Evolutionary conservation across 1,140 invertebrate genomes (phyloP).

Genomic region (Drosophila subobscura): DNA sequence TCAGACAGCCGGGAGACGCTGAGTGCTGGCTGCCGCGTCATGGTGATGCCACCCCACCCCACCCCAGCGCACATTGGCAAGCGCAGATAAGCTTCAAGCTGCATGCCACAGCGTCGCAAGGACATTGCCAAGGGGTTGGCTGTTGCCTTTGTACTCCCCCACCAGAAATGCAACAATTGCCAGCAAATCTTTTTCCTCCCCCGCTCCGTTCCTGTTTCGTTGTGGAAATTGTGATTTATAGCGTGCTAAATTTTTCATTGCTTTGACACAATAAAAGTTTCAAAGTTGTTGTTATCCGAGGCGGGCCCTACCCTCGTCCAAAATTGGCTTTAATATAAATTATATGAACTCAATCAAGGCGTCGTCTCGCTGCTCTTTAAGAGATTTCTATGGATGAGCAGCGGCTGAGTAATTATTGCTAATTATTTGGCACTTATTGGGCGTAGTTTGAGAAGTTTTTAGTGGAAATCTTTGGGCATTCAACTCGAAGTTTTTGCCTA

Average conservation of each 20-base stretch:
- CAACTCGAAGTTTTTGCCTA: too few relatives aligned
- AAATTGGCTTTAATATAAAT: slow-evolving; percentile 79
- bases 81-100: slow-evolving; percentile 65
- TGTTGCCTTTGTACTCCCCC: not conserved
- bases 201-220: slow-evolving; percentile 6
- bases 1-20: slow-evolving; percentile 72
- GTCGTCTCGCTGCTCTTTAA: not conserved
- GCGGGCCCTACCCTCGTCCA: slow-evolving; percentile 4
- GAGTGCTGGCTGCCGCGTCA: slow-evolving; percentile 53
- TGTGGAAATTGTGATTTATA: slow-evolving; percentile 76
- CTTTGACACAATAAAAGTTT: slow-evolving; percentile 76
- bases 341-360: slow-evolving; percentile 72
- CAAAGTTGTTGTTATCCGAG: slow-evolving; percentile 22
- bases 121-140: slow-evolving; percentile 74
- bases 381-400: too few relatives aligned
- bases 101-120: slow-evolving; percentile 76
- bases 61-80: slow-evolving; percentile 57
- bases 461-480: too few relatives aligned
- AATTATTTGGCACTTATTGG: too few relatives aligned
- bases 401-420: not conserved
- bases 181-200: slow-evolving; percentile 48
- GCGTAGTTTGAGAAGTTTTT: too few relatives aligned
- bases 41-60: slow-evolving; percentile 9
- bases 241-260: slow-evolving; percentile 81
- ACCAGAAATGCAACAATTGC: slow-evolving; percentile 63